phyloP scores from a whole-genome alignment of 2,113 vertebrate species.

The Myxocyprinus asiaticus region DNA sequence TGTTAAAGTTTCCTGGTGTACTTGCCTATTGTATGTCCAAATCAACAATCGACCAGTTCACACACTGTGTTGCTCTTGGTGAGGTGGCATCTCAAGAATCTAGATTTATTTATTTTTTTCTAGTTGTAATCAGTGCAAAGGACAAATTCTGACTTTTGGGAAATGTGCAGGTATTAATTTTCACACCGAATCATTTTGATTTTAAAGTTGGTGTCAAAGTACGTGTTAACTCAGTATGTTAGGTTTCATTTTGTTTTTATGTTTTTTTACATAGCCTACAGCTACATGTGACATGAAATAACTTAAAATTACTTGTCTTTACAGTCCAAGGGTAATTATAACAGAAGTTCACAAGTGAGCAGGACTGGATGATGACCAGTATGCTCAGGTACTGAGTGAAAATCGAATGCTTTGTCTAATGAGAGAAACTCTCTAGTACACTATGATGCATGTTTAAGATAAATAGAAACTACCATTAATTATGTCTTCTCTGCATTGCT shows the following conservation, averaged over 20 bases:
- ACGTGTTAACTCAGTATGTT: constrained; percentile 81
- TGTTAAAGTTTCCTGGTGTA: constrained; percentile 76
- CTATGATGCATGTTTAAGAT: background rate
- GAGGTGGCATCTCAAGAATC: constrained; percentile 43
- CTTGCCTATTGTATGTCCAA: constrained; percentile 83
- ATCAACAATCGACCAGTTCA: constrained; percentile 82
- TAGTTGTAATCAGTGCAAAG: too few relatives aligned
- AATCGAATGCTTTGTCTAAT: too few relatives aligned
- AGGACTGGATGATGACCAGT: constrained; percentile 75
- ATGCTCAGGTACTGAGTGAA: constrained; percentile 67
- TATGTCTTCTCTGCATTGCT: background rate
- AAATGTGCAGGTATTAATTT: too few relatives aligned
- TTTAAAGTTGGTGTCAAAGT: constrained; percentile 79
- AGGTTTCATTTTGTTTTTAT: constrained; percentile 39
- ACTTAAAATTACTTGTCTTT: background rate
- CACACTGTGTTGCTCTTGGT: constrained; percentile 77
- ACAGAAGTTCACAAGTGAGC: constrained; percentile 79
- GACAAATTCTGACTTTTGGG: too few relatives aligned
- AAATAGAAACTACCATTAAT: background rate
- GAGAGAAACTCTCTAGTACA: background rate
- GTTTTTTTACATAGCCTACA: background rate
- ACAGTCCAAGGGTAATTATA: constrained; percentile 78
- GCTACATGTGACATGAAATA: background rate
- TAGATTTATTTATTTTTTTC: too few relatives aligned
- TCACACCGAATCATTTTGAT: background rate